Evolutionary conservation across 1,140 invertebrate species (phyloP).

Genomic region (Drosophila sulfurigaster): DNA sequence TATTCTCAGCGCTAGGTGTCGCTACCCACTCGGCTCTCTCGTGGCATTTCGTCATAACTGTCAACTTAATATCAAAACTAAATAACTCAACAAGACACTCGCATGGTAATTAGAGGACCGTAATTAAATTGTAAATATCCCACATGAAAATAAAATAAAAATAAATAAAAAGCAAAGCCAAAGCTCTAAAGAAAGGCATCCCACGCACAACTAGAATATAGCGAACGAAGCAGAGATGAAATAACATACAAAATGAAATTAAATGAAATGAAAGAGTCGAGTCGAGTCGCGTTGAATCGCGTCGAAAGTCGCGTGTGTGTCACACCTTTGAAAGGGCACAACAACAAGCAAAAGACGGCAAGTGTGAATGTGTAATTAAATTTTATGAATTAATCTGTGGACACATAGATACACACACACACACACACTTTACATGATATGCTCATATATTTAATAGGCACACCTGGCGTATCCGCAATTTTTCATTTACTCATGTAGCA

Average conservation of each 20-base stretch:
- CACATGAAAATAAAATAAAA: slow-evolving; percentile 25
- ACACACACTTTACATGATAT: slow-evolving; percentile 29
- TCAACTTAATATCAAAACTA: slow-evolving; percentile 76
- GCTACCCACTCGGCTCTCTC: slow-evolving; percentile 16
- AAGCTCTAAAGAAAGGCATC: slow-evolving; percentile 27
- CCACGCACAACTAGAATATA: slow-evolving; percentile 43
- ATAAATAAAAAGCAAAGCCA: slow-evolving; percentile 38
- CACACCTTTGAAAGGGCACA: slow-evolving; percentile 65
- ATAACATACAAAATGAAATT: slow-evolving; percentile 16
- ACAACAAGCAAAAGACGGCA: slow-evolving; percentile 41
- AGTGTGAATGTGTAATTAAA: slow-evolving; percentile 81
- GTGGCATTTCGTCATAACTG: slow-evolving; percentile 70
- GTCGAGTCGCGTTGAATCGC: background rate
- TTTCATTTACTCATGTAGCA: slow-evolving; percentile 20
- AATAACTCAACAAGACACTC: slow-evolving; percentile 73
- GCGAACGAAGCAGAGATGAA: slow-evolving; percentile 3
- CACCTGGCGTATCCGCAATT: slow-evolving; percentile 41
- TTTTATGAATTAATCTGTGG: slow-evolving; percentile 71
- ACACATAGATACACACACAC: slow-evolving; percentile 1
- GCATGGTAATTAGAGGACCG: slow-evolving; percentile 58
- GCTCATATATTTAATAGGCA: slow-evolving; percentile 30
- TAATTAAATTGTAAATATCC: slow-evolving; percentile 68
- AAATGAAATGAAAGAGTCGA: slow-evolving; percentile 13
- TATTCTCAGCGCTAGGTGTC: slow-evolving; percentile 13
- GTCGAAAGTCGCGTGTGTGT: slow-evolving; percentile 72